Evolutionary conservation across 1,140 invertebrate species (phyloP), one percentile per base, ranked within the genome.

Genomic region (Sitophilus oryzae): DNA sequence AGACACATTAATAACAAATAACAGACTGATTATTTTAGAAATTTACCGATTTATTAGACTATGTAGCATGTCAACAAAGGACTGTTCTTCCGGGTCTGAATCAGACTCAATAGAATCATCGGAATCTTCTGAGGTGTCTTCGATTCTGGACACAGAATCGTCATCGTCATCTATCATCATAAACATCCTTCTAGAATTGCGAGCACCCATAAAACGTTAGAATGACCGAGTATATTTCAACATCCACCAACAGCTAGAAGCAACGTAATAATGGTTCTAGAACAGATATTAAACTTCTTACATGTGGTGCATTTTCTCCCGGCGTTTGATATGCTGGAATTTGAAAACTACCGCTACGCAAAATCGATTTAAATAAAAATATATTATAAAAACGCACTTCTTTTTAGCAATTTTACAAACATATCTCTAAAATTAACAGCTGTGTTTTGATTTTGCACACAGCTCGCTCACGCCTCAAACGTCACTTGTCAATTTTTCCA

Each of bases 131-230:
- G 47, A 50, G 4, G 55, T 50, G 8, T 50, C 47, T 10, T 57
- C 55, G 19, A 43, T 50, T 50, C 41, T 46, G n/a, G 48, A 52
- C 8, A 19, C 25, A 19, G 54, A 56, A 21, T 51, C 55, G 11
- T 57, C 55, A 40, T 57, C 55, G 15, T 57, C 55, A 43, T 57
- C 48, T 40, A 57, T 44, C 15, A 23, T 19, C 48, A 57, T 52
- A 43, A 56, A 35, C 48, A 57, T 51, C 18, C 55, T 45, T 37
- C 55, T 22, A 14, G 55, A 57, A 35, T 57, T 57, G 15, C 48
- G 41, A n/a, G 55, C 55, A 38, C 55, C 55, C 55, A 57, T 57
- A 57, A 43, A 56, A 42, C 43, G 9, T 46, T 8, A 19, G 16
- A 10, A 46, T n/a, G n/a, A 44, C n/a, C 14, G 18, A 38, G 9